Evolutionary conservation across 2,888 invertebrate species (phyloP).

Genomic region (Hydrotaea diabolus): DNA sequence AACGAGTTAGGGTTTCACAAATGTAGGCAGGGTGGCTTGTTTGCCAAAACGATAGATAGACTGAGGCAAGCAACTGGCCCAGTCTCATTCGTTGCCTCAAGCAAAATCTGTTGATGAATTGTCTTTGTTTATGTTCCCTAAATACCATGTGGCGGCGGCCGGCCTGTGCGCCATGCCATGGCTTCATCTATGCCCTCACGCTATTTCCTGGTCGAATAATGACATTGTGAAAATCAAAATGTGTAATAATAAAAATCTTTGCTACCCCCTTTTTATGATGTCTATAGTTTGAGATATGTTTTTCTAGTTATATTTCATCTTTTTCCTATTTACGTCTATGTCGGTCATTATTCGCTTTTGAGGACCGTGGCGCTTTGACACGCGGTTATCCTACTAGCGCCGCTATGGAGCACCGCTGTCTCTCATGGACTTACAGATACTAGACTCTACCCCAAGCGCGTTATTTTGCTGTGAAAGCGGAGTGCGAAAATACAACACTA

Average conservation of each 20-base stretch:
- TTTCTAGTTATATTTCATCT: too few relatives aligned
- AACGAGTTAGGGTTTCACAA: not conserved
- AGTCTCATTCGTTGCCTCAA: not conserved
- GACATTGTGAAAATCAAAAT: not conserved
- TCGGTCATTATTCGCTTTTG: not conserved
- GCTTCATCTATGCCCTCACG: not conserved
- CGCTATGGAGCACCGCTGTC: not conserved
- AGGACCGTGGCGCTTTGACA: not conserved
- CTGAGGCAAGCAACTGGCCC: too few relatives aligned
- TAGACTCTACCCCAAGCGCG: not conserved
- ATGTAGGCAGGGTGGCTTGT: not conserved
- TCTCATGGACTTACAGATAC: not conserved
- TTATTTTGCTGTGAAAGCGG: not conserved
- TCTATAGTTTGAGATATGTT: too few relatives aligned
- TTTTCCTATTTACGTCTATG: too few relatives aligned
- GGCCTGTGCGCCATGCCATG: not conserved
- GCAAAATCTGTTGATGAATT: constrained; percentile 72
- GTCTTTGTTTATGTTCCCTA: constrained; percentile 22
- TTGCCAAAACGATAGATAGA: not conserved
- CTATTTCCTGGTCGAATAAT: constrained; percentile 1
- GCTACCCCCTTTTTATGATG: not conserved
- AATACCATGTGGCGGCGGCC: constrained; percentile 11
- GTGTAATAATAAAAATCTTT: not conserved
- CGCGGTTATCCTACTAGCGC: not conserved
- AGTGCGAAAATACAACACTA: not conserved